Conservation (phyloP, 2,797 vertebrate genomes). For the Arnoldichthys spilopterus region DNA sequence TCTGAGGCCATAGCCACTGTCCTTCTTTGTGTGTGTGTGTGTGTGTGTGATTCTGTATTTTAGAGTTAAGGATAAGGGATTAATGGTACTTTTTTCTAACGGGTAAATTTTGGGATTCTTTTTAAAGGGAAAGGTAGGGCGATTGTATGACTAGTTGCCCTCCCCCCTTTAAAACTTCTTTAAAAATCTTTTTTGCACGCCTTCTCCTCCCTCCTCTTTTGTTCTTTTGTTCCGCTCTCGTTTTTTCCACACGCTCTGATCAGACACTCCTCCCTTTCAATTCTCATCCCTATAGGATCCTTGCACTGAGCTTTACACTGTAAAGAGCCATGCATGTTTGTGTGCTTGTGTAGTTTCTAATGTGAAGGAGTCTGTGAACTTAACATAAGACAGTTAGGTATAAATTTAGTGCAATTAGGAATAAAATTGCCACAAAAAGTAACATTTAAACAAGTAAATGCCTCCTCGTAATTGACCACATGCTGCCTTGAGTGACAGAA, state of each 20-base stretch:
- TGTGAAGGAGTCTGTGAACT: constrained; percentile 14
- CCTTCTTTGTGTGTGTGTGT: constrained; percentile 61
- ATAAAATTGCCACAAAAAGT: constrained; percentile 1
- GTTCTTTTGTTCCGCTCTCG: constrained; percentile 32
- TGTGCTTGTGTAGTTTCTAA: constrained; percentile 17
- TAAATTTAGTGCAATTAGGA: constrained; percentile 15
- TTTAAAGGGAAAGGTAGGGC: constrained; percentile 38
- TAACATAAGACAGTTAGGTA: neutral
- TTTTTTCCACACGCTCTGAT: constrained; percentile 28
- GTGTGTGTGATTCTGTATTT: neutral
- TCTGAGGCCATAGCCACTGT: constrained; percentile 69
- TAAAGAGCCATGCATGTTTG: neutral
- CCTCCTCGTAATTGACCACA: constrained; percentile 80
- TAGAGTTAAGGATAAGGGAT: no score
- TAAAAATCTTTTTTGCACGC: constrained; percentile 31
- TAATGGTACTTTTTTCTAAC: no score
- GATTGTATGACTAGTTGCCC: constrained; percentile 75
- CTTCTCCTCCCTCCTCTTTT: constrained; percentile 63
- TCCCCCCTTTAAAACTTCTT: constrained; percentile 51
- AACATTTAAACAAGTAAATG: constrained; percentile 12
- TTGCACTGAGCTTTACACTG: neutral
- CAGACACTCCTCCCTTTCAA: constrained; percentile 14
- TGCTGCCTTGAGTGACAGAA: constrained; percentile 90
- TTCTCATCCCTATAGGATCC: neutral
- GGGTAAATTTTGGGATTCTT: no score